phyloP scores from a whole-genome alignment of 2,888 invertebrate species.

The Pecten maximus region DNA sequence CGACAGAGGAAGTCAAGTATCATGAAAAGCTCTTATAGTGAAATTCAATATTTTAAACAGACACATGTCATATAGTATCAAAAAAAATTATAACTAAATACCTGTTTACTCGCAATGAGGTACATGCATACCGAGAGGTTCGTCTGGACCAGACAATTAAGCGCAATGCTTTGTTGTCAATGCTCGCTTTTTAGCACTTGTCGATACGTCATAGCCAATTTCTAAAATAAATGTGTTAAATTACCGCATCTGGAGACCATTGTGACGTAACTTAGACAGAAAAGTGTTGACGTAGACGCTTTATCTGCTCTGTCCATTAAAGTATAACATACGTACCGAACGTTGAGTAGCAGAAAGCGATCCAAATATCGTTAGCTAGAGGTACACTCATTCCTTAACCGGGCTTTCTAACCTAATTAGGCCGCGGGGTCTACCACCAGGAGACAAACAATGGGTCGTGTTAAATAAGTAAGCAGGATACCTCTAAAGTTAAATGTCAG shows the following conservation, averaged over 20 bases:
- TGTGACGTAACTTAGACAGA: background rate
- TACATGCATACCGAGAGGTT: background rate
- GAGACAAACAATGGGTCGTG: background rate
- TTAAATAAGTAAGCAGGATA: background rate
- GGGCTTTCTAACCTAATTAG: background rate
- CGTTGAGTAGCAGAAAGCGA: background rate
- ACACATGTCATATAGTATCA: background rate
- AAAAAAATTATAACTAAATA: background rate
- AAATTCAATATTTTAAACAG: background rate
- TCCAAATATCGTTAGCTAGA: background rate
- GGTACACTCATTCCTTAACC: background rate
- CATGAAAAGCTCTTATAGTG: no score
- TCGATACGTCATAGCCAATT: background rate
- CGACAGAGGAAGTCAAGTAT: background rate
- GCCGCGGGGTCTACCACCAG: background rate
- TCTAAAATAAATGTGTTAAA: background rate
- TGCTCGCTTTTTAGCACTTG: no score
- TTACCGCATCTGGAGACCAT: background rate
- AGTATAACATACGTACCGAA: background rate
- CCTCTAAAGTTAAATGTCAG: background rate
- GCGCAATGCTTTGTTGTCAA: background rate
- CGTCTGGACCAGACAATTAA: background rate
- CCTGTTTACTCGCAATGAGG: background rate
- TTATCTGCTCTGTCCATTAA: background rate
- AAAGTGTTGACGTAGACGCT: background rate